Evolutionary conservation across 1,140 invertebrate species (phyloP), one percentile per base, ranked within the genome.

Genomic region (Archegozetes longisetosus): DNA sequence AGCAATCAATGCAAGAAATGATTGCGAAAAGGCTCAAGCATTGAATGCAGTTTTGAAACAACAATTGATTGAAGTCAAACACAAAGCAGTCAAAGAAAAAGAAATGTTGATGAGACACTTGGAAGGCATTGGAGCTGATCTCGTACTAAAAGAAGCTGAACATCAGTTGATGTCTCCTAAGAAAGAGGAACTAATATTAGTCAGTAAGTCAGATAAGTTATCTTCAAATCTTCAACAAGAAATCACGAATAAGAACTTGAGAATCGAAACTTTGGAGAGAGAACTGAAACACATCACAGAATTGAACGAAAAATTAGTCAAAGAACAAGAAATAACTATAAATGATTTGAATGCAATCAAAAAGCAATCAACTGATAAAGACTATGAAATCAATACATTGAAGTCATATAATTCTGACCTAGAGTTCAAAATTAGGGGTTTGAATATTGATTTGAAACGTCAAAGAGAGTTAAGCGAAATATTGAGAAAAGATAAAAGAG

Each of bases 41-140:
- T 73, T 76, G 46, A 74, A 68, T 57, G 64, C 60, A 24, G 66
- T 67, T 28, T 62, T 74, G 1, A 64, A 68, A 26, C 69, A 70
- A 26, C 68, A 71, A 60, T 62, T 74, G 49, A 64, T 65, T 47
- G 72, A 75, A 28, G 70, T 65, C 24, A 71, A 74, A 53, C 69
- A 74, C 50, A 55, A 62, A 24, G 63, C 66, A 12, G 61, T 75
- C 53, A 67, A 68, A 55, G 74, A 76, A 50, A 76, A 76, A 64
- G 72, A 75, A 62, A 52, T 67, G 27, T 65, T 76, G 50, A 71
- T 74, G 57, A 67, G 70, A 29, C 73, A 75, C 62, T 58, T 76
- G 55, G 73, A 76, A 60, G 65, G 66, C n/a, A 76, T 76, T 61
- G 69, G 75, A 65, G 68, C 68, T 23, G 74, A 76, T 61, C 75